phyloP scores from a whole-genome alignment of 2,888 invertebrate genomes.

The Parthenolecanium corni region DNA sequence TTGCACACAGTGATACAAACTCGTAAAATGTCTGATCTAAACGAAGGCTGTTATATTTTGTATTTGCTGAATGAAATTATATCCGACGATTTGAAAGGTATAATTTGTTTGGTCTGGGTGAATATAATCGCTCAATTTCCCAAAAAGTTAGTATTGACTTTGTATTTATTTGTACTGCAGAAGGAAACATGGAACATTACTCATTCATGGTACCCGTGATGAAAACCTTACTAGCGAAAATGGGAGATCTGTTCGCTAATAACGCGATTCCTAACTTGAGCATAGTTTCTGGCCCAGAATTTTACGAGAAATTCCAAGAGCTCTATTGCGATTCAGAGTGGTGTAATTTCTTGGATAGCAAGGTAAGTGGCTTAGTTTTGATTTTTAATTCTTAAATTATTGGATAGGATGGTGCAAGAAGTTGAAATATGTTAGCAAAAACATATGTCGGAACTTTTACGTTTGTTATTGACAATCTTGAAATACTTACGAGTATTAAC shows the following conservation, averaged over 20 bases:
- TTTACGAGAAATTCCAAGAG: slow-evolving; percentile 49
- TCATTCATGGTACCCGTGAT: slow-evolving; percentile 51
- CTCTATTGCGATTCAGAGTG: slow-evolving; percentile 47
- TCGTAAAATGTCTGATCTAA: slow-evolving; percentile 43
- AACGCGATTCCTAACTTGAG: slow-evolving; percentile 44
- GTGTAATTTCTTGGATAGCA: slow-evolving; percentile 44
- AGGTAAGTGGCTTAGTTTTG: slow-evolving; percentile 38
- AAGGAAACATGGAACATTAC: slow-evolving; percentile 46
- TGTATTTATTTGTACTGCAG: slow-evolving; percentile 34
- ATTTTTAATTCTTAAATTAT: not conserved
- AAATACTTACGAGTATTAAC: too few relatives aligned
- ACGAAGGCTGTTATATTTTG: slow-evolving; percentile 46
- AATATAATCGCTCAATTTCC: not conserved
- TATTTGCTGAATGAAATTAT: slow-evolving; percentile 42
- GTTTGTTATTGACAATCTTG: too few relatives aligned
- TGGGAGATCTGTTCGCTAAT: slow-evolving; percentile 35
- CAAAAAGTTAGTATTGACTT: not conserved
- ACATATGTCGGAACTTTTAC: too few relatives aligned
- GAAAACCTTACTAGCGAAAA: slow-evolving; percentile 49
- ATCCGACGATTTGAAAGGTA: slow-evolving; percentile 42
- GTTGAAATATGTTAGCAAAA: too few relatives aligned
- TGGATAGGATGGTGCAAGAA: not conserved
- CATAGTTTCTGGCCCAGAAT: slow-evolving; percentile 44
- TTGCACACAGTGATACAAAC: slow-evolving; percentile 49
- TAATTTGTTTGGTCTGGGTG: not conserved